Evolutionary conservation across 1,140 invertebrate species (phyloP), one percentile per base, ranked within the genome.

Genomic region (Drepana arcuata): DNA sequence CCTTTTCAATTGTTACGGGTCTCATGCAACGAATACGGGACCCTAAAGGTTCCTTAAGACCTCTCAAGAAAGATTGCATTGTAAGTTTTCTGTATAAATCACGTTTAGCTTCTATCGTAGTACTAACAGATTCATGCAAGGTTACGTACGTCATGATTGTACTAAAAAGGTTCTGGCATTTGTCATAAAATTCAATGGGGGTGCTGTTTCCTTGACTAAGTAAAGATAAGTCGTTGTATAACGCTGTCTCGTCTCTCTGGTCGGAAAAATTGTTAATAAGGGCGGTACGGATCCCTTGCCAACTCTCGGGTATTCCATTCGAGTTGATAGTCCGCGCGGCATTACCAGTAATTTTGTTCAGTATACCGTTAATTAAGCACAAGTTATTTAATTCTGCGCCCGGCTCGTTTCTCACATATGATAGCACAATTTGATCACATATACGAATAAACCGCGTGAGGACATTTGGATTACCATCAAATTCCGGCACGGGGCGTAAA

Each of bases 321-420:
- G 51, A 37, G 32, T 55, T 55, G 2, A 46, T 55, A 9, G 25
- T 41, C 3, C 37, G 18, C 6, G 51, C 46, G 33, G 51, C 51
- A 1, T 38, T 26, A 7, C 41, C 48, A 2, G 48, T 52, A 1
- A 44, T 44, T 36, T 48, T 52, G 30, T 43, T 55, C 13, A 55
- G 33, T 5, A 55, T 55, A 11, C 47, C 52, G 25, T 55, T 55
- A 23, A 55, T 12, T 16, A 47, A 2, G 32, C 14, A 32, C 23
- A 42, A 13, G 36, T 42, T 54, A 16, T 16, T n/a, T 32, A 14
- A 12, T 18, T 32, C 30, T 16, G 14, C 14, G 14, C 34, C 14
- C 12, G 29, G 29, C 9, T 26, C 14, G 15, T 2, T 21, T 21
- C 9, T 4, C 18, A 7, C 16, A 7, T 31, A 38, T 15, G 33